Conservation (phyloP, 2,888 invertebrate species). For the Drosophila affinis region DNA sequence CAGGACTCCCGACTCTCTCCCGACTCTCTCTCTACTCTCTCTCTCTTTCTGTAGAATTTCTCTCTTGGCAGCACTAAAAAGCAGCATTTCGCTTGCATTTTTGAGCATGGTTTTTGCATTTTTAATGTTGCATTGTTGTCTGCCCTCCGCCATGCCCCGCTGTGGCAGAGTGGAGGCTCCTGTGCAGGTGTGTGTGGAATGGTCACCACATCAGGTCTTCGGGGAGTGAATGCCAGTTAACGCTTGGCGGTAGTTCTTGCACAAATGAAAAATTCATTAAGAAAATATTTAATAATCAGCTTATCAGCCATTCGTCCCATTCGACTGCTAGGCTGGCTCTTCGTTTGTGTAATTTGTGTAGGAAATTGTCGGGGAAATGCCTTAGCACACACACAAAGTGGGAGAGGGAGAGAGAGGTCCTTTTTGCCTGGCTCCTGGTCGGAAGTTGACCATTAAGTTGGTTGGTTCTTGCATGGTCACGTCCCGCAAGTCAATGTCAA, state of each 20-base stretch:
- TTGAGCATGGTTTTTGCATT: constrained; percentile 62
- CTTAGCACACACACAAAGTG: background rate
- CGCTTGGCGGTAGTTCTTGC: constrained; percentile 15
- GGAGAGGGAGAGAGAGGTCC: background rate
- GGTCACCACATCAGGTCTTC: constrained; percentile 29
- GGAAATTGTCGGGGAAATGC: constrained; percentile 19
- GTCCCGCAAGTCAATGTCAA: constrained; percentile 67
- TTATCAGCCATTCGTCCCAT: constrained; percentile 30
- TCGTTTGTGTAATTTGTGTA: constrained; percentile 19
- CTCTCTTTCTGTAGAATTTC: constrained; percentile 8
- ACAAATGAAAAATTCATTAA: constrained; percentile 64
- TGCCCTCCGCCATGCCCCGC: constrained; percentile 9
- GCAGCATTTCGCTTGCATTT: constrained; percentile 67
- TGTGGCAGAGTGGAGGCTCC: constrained; percentile 6
- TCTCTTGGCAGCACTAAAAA: constrained; percentile 25
- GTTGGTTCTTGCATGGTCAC: constrained; percentile 69
- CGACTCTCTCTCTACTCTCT: constrained; percentile 5
- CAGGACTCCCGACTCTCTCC: constrained; percentile 14
- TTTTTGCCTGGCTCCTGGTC: constrained; percentile 4
- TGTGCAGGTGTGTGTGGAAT: constrained; percentile 9
- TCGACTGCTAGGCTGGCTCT: background rate
- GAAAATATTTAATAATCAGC: constrained; percentile 77
- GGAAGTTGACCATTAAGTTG: constrained; percentile 60
- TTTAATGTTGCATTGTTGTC: constrained; percentile 56
- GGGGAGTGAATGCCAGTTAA: constrained; percentile 18